phyloP scores from a whole-genome alignment of 2,888 invertebrate genomes.

The Paralinhomoeus sp. region DNA sequence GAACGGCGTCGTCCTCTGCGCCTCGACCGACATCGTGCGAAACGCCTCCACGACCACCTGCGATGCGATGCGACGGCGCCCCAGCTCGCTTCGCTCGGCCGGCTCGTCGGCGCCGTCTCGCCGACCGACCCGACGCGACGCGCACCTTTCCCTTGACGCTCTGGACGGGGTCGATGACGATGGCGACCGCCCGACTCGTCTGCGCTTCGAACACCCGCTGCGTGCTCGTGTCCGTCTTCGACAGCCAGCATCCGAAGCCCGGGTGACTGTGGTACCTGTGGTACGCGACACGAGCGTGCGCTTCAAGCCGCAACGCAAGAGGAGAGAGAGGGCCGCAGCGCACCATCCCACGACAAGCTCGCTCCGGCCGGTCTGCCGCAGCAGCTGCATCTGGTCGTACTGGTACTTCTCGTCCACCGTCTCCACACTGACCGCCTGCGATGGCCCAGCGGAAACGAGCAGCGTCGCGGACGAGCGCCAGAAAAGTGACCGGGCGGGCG shows the following conservation, averaged over 20 bases:
- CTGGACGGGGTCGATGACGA: constrained; percentile 97
- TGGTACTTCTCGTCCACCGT: constrained; percentile 99
- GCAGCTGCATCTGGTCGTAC: constrained; percentile 92
- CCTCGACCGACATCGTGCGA: constrained; percentile 89
- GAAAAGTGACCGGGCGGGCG: constrained; percentile 1
- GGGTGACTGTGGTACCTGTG: constrained; percentile 71
- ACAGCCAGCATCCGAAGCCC: constrained; percentile 98
- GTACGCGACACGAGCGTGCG: no score
- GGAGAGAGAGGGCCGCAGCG: no score
- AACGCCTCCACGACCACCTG: constrained; percentile 99
- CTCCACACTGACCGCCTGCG: constrained; percentile 79
- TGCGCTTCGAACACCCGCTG: constrained; percentile 97
- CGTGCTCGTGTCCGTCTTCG: constrained; percentile 91
- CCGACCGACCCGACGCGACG: no score
- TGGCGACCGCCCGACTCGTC: constrained; percentile 91
- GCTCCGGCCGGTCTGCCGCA: constrained; percentile 87
- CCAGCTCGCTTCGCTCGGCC: no score
- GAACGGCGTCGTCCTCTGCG: constrained; percentile 93
- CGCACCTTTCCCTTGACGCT: constrained; percentile 62
- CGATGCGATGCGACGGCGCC: no score
- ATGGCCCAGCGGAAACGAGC: constrained; percentile 2
- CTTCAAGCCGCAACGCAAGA: no score
- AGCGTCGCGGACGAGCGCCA: no score
- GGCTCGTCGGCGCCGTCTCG: no score
- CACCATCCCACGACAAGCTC: constrained; percentile 92